Conservation (phyloP, 1,140 invertebrate genomes). For the Phenacoccus solenopsis region DNA sequence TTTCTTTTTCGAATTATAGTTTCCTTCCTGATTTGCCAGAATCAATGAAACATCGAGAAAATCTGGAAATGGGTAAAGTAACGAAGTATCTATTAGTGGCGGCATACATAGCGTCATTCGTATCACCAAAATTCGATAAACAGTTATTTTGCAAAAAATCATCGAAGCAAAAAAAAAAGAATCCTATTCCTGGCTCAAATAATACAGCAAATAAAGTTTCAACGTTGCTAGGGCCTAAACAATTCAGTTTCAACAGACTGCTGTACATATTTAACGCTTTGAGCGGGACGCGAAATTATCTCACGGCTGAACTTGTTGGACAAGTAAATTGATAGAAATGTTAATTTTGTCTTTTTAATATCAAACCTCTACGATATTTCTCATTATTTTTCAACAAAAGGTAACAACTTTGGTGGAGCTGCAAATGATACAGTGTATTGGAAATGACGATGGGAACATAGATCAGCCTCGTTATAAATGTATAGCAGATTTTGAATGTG, state of each 20-base stretch:
- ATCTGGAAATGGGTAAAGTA: background rate
- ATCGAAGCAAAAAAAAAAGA: conserved; percentile 37
- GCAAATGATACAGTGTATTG: conserved; percentile 49
- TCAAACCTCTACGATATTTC: background rate
- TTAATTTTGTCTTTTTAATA: background rate
- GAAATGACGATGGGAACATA: conserved; percentile 47
- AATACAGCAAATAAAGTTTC: conserved; percentile 37
- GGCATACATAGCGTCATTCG: conserved; percentile 80
- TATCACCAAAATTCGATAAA: conserved; percentile 72
- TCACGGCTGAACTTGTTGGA: conserved; percentile 57
- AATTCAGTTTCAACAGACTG: conserved; percentile 68
- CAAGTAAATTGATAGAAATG: conserved; percentile 19
- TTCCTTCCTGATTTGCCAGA: background rate
- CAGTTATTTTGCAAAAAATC: conserved; percentile 64
- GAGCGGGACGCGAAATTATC: conserved; percentile 60
- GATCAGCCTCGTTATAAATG: conserved; percentile 59
- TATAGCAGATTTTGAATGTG: conserved; percentile 55
- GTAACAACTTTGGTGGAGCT: conserved; percentile 22
- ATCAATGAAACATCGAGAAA: background rate
- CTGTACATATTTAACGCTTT: conserved; percentile 87
- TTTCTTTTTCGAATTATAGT: background rate
- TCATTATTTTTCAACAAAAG: conserved; percentile 22
- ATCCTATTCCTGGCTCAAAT: conserved; percentile 39
- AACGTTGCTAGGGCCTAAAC: conserved; percentile 49
- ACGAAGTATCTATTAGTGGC: conserved; percentile 79